Percentiles rank a stretch among this genome's conserved stretches.
phyloP scores from a whole-genome alignment of 2,888 invertebrate species.

The Xanthia togata region DNA sequence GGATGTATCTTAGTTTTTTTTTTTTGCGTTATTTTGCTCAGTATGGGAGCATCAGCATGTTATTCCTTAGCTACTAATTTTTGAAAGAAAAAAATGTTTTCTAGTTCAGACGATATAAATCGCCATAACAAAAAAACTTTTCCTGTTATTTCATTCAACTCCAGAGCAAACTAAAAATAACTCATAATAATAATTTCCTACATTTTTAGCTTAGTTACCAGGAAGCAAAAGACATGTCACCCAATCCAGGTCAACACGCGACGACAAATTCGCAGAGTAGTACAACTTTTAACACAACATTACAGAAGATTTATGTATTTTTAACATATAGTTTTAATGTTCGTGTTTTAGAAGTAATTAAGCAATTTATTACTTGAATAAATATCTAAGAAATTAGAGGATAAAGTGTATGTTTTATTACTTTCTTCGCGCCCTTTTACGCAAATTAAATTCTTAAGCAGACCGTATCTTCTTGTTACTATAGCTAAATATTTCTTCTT shows the following conservation, averaged over 20 bases:
- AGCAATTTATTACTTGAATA: slow-evolving; percentile 27
- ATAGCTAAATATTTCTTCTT: neutral
- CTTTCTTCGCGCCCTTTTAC: slow-evolving; percentile 22
- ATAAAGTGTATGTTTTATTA: slow-evolving; percentile 33
- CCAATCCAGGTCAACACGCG: slow-evolving; percentile 62
- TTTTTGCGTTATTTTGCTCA: no score
- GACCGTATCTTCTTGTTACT: neutral
- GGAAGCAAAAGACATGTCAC: slow-evolving; percentile 52
- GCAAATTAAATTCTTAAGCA: neutral
- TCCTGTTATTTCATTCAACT: slow-evolving; percentile 23
- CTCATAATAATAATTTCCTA: slow-evolving; percentile 35
- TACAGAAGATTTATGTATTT: slow-evolving; percentile 53
- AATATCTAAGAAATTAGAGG: slow-evolving; percentile 26
- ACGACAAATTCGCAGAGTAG: slow-evolving; percentile 61
- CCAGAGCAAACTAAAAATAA: slow-evolving; percentile 19
- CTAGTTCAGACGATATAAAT: neutral
- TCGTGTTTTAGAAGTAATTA: slow-evolving; percentile 44
- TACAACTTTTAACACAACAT: slow-evolving; percentile 58
- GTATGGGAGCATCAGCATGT: neutral
- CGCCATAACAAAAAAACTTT: neutral
- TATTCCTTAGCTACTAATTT: neutral
- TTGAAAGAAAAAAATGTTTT: neutral
- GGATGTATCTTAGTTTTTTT: neutral
- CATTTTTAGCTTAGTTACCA: slow-evolving; percentile 56
- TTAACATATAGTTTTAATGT: slow-evolving; percentile 36